Percentiles rank a stretch among this genome's conserved stretches.
phyloP scores from a whole-genome alignment of 2,113 vertebrate species.

The Maccullochella peelii region DNA sequence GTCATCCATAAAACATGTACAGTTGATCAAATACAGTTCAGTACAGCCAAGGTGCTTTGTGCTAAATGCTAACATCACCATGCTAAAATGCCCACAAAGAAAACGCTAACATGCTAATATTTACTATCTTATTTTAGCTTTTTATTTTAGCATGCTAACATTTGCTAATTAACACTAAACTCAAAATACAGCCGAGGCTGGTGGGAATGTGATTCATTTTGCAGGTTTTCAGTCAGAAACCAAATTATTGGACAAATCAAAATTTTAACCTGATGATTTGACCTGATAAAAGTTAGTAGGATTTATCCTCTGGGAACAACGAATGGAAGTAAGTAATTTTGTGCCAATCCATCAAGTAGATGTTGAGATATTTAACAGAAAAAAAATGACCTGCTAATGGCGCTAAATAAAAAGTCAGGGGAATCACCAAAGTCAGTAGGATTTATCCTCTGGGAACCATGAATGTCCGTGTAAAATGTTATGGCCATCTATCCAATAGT shows the following conservation, averaged over 20 bases:
- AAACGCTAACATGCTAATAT: not conserved
- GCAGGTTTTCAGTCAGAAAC: not conserved
- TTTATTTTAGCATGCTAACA: slow-evolving; percentile 1
- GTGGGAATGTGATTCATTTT: not conserved
- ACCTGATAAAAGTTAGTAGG: not conserved
- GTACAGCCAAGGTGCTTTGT: no score
- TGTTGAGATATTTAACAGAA: no score
- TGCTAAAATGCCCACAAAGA: not conserved
- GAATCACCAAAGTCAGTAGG: not conserved
- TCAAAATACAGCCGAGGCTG: not conserved
- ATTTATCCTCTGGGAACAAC: no score
- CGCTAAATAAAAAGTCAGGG: no score
- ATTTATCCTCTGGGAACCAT: not conserved
- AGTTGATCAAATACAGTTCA: slow-evolving; percentile 28
- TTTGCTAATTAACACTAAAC: not conserved
- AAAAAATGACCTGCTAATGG: no score
- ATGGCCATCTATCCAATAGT: not conserved
- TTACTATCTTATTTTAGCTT: not conserved
- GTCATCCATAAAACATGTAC: slow-evolving; percentile 17
- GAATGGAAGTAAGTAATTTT: not conserved
- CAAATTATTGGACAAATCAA: not conserved
- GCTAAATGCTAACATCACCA: not conserved
- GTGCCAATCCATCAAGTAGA: not conserved
- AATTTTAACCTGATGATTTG: not conserved
- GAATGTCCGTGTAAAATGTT: not conserved